Conservation (phyloP, 2,888 invertebrate species). For the Apomyelois bistriatella region DNA sequence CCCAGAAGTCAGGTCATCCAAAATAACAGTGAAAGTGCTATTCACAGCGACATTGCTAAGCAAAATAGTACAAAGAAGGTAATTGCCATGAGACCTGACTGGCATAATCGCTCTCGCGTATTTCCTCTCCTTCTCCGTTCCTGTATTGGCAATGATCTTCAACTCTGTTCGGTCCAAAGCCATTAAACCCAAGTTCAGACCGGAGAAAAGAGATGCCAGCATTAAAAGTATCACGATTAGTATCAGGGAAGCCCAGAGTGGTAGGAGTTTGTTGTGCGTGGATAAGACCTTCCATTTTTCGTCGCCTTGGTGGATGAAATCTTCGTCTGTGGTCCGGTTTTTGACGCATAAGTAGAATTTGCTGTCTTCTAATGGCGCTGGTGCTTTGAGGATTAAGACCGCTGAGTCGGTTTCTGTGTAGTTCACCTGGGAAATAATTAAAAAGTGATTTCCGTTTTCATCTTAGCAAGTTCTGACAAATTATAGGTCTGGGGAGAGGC, state of each 20-base stretch:
- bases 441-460: too few species aligned
- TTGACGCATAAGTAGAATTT: slow-evolving; percentile 64
- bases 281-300: slow-evolving; percentile 83
- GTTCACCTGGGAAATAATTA: slow-evolving; percentile 39
- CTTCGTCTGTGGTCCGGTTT: slow-evolving; percentile 34
- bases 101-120: slow-evolving; percentile 96
- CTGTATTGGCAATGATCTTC: slow-evolving; percentile 96
- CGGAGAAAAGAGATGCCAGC: slow-evolving; percentile 97
- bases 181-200: slow-evolving; percentile 97
- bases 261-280: slow-evolving; percentile 85
- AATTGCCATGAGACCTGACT: slow-evolving; percentile 95
- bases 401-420: slow-evolving; percentile 44
- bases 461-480: too few species aligned
- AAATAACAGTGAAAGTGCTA: slow-evolving; percentile 95
- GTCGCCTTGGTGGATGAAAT: slow-evolving; percentile 83
- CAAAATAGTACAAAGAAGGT: slow-evolving; percentile 90
- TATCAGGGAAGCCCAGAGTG: slow-evolving; percentile 87
- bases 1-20: slow-evolving; percentile 97
- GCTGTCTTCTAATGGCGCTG: slow-evolving; percentile 50
- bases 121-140: slow-evolving; percentile 88
- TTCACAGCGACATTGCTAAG: slow-evolving; percentile 96
- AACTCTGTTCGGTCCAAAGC: slow-evolving; percentile 96
- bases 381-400: slow-evolving; percentile 48
- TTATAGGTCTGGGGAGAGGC: too few species aligned
- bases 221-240: slow-evolving; percentile 87